Evolutionary conservation across 2,113 vertebrate species (phyloP).

Genomic region (Oreochromis tanganicae): DNA sequence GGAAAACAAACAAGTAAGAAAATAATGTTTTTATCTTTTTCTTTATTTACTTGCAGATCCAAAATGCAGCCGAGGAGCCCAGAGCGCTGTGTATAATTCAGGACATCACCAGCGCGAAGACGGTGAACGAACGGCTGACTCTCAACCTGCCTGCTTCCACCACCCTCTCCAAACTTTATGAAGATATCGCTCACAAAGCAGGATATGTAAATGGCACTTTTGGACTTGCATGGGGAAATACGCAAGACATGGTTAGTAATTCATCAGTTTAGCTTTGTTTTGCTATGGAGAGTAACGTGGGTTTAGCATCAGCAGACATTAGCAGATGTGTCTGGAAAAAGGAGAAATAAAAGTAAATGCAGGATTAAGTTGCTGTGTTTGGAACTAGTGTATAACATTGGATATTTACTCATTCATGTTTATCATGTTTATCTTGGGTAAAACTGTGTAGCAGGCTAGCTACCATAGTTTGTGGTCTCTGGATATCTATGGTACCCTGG

Average conservation of each 20-base stretch:
- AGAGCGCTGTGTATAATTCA: slow-evolving; percentile 96
- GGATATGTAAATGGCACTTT: slow-evolving; percentile 91
- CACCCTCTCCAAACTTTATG: slow-evolving; percentile 80
- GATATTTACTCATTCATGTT: not conserved
- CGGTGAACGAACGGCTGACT: slow-evolving; percentile 85
- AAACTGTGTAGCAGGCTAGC: not conserved
- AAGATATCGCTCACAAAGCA: slow-evolving; percentile 90
- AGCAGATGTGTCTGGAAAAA: not conserved
- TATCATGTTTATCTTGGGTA: not conserved
- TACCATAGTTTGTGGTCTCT: not conserved
- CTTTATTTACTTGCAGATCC: slow-evolving; percentile 77
- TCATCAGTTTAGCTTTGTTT: not conserved
- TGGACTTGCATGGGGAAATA: slow-evolving; percentile 81
- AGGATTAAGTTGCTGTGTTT: not conserved
- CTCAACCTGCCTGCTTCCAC: slow-evolving; percentile 96
- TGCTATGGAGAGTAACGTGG: not conserved
- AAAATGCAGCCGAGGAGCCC: slow-evolving; percentile 95
- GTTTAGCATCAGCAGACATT: not conserved
- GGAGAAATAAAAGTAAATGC: not conserved
- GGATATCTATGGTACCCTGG: not conserved
- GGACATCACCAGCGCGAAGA: slow-evolving; percentile 91
- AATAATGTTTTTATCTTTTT: not conserved
- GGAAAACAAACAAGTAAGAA: not conserved
- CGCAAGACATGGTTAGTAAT: slow-evolving; percentile 74
- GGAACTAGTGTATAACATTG: not conserved